Percentiles rank a stretch among this genome's conserved stretches.
Evolutionary conservation across 2,797 vertebrate species (phyloP).

Genomic region (Choloepus didactylus): DNA sequence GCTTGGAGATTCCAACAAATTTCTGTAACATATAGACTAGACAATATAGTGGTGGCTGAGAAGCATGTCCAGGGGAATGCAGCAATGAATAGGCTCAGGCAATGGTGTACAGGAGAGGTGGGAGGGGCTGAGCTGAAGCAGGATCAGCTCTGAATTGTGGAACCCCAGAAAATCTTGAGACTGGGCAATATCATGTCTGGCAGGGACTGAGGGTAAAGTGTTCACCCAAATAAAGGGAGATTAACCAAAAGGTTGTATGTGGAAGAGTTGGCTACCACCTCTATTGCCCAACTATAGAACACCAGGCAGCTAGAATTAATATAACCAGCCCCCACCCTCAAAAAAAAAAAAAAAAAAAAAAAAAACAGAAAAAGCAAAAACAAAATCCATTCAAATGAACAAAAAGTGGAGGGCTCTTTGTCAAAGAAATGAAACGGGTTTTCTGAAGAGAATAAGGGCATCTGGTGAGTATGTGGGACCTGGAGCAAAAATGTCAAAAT

Average conservation of each 20-base stretch:
- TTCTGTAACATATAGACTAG: not conserved
- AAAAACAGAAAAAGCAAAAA: not conserved
- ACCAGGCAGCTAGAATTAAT: not conserved
- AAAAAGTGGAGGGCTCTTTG: not conserved
- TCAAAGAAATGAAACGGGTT: not conserved
- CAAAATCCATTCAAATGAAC: not conserved
- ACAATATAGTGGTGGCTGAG: fast-evolving
- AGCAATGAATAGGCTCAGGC: not conserved
- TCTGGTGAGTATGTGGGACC: not conserved
- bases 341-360: too few species aligned
- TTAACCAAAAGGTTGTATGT: not conserved
- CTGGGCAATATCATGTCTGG: not conserved
- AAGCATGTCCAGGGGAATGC: not conserved
- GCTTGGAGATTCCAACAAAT: too few species aligned
- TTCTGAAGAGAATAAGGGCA: not conserved
- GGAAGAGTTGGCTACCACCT: not conserved
- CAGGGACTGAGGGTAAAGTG: not conserved
- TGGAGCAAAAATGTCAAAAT: not conserved
- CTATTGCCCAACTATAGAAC: not conserved
- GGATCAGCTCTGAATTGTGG: not conserved
- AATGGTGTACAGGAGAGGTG: not conserved
- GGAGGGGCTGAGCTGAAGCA: not conserved
- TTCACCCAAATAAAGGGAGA: fast-evolving
- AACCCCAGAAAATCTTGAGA: not conserved
- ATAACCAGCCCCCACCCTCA: not conserved